Evolutionary conservation across 2,888 invertebrate genomes (phyloP).

Genomic region (Caenorhabditis angaria): DNA sequence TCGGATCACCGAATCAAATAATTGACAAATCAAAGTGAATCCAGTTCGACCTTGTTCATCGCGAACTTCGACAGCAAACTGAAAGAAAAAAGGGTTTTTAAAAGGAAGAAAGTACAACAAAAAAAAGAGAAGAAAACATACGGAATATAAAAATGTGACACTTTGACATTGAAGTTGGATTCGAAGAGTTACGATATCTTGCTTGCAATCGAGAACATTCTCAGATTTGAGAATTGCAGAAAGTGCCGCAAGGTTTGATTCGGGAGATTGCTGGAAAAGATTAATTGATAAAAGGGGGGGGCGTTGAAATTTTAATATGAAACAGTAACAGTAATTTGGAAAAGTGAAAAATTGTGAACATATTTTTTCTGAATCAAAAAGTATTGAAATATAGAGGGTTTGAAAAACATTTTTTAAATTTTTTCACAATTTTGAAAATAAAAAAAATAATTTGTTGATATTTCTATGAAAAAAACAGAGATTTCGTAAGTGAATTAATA

Average conservation of each 20-base stretch:
- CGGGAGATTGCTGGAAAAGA: conserved; percentile 17
- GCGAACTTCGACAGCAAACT: conserved; percentile 23
- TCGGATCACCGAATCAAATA: conserved; percentile 19
- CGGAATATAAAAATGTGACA: conserved; percentile 29
- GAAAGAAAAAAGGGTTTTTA: conserved; percentile 5
- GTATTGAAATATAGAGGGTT: too few relatives aligned
- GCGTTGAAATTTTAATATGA: too few relatives aligned
- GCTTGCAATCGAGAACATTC: conserved; percentile 33
- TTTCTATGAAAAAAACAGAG: too few relatives aligned
- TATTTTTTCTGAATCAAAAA: too few relatives aligned
- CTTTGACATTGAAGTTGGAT: conserved; percentile 34
- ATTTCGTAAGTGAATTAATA: too few relatives aligned
- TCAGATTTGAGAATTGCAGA: conserved; percentile 17
- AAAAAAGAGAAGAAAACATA: background rate
- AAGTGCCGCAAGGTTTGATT: conserved; percentile 13
- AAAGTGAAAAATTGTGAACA: too few relatives aligned
- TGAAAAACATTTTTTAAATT: too few relatives aligned
- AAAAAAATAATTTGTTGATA: too few relatives aligned
- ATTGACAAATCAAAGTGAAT: conserved; percentile 25
- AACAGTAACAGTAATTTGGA: background rate
- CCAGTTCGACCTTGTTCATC: conserved; percentile 32
- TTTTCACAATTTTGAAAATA: too few relatives aligned
- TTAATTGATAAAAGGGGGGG: too few relatives aligned
- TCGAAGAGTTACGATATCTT: conserved; percentile 27
- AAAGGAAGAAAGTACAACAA: background rate